phyloP scores from a whole-genome alignment of 2,888 invertebrate species.

The Ichneumon xanthorius region DNA sequence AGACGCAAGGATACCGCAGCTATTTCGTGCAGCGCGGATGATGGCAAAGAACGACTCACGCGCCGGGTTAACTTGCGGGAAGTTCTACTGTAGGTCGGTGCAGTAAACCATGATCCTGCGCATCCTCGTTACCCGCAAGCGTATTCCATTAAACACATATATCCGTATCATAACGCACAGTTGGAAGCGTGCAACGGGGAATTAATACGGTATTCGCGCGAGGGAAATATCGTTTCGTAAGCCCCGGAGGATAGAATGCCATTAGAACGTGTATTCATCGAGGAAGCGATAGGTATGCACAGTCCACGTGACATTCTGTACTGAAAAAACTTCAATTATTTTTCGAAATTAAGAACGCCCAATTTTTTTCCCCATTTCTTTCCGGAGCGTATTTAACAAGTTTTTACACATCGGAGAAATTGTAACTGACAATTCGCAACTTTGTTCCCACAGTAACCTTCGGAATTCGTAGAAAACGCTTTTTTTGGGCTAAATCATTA shows the following conservation, averaged over 20 bases:
- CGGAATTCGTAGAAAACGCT: background rate
- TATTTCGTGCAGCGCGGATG: background rate
- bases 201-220: background rate
- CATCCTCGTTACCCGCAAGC: slow-evolving; percentile 63
- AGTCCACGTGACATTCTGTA: no score
- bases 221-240: slow-evolving; percentile 11
- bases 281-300: slow-evolving; percentile 2
- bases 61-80: background rate
- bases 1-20: background rate
- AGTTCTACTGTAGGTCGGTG: background rate
- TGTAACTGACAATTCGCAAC: no score
- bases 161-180: slow-evolving; percentile 27
- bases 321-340: background rate
- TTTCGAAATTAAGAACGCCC: background rate
- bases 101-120: background rate
- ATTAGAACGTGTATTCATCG: slow-evolving; percentile 3
- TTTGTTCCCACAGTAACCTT: background rate
- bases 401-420: no score
- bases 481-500: slow-evolving; percentile 5
- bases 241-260: slow-evolving; percentile 8
- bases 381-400: no score
- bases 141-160: slow-evolving; percentile 75
- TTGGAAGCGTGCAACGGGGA: background rate
- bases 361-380: background rate
- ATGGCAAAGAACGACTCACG: background rate